Percentiles rank a stretch among this genome's conserved stretches.
phyloP scores from a whole-genome alignment of 2,888 invertebrate species.

The Trichopoda pennipes region DNA sequence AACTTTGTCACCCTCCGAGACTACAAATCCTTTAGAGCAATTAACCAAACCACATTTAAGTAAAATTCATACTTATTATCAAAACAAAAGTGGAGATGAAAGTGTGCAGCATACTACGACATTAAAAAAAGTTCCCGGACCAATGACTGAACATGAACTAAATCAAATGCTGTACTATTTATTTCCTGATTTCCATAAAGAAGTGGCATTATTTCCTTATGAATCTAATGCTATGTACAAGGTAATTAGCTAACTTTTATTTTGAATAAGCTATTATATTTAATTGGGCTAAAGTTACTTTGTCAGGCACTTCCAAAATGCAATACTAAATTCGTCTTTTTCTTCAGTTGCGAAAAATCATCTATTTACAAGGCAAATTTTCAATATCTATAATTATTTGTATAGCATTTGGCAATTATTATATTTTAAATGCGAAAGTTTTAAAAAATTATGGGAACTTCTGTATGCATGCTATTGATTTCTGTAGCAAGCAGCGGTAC shows the following conservation, averaged over 20 bases:
- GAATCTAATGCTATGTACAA: slow-evolving; percentile 81
- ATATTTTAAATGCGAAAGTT: too few species aligned
- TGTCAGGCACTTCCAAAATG: too few species aligned
- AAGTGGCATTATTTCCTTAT: slow-evolving; percentile 82
- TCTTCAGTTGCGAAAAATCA: too few species aligned
- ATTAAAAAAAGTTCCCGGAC: slow-evolving; percentile 85
- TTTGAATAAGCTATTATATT: too few species aligned
- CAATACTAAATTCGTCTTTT: too few species aligned
- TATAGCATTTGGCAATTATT: too few species aligned
- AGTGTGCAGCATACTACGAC: slow-evolving; percentile 81
- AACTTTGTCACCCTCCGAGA: slow-evolving; percentile 81
- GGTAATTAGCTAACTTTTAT: slow-evolving; percentile 80
- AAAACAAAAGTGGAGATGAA: slow-evolving; percentile 22
- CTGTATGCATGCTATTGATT: too few species aligned
- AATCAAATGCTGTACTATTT: slow-evolving; percentile 90
- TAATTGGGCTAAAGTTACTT: too few species aligned
- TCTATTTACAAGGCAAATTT: too few species aligned
- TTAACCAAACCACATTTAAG: slow-evolving; percentile 87
- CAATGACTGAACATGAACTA: slow-evolving; percentile 88
- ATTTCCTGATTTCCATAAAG: slow-evolving; percentile 92
- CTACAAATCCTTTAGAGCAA: slow-evolving; percentile 84
- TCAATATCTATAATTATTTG: too few species aligned
- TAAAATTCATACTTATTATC: slow-evolving; percentile 32
- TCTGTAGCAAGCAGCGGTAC: too few species aligned
- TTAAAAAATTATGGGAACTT: too few species aligned